Evolutionary conservation across 2,797 vertebrate species (phyloP).

Genomic region (Jordanella pulchra): DNA sequence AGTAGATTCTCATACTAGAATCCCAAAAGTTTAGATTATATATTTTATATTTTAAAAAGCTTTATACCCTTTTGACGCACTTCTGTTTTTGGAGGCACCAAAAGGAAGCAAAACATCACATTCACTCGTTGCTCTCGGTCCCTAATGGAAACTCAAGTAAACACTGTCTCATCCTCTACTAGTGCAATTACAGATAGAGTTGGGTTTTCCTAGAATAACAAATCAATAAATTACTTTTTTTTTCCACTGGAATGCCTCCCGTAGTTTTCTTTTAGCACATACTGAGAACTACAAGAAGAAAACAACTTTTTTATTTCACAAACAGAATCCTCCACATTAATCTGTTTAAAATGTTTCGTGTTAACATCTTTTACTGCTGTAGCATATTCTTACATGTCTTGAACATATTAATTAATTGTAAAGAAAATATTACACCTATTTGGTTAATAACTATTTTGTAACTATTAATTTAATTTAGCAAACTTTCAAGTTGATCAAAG

Average conservation of each 20-base stretch:
- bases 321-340: neutral
- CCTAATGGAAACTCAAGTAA: constrained; percentile 49
- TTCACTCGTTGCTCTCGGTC: constrained; percentile 25
- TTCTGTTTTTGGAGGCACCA: constrained; percentile 47
- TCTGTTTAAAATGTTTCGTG: neutral
- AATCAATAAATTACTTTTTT: constrained; percentile 72
- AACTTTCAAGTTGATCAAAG: neutral
- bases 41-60: constrained; percentile 33
- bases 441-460: neutral
- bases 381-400: too few relatives aligned
- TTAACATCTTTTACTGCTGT: neutral
- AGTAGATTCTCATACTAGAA: constrained; percentile 34
- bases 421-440: neutral
- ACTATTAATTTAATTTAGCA: neutral
- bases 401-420: too few relatives aligned
- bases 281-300: neutral
- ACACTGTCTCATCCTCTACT: constrained; percentile 50
- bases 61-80: constrained; percentile 34
- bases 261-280: constrained; percentile 5
- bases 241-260: constrained; percentile 48
- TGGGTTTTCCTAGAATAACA: constrained; percentile 52
- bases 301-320: neutral
- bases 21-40: constrained; percentile 31
- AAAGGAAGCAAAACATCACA: constrained; percentile 31
- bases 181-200: constrained; percentile 53